A percentile compares a stretch with the other conserved stretches of the same genome.
phyloP scores from a whole-genome alignment of 2,888 invertebrate species.

The Cryptocephalus moraei region DNA sequence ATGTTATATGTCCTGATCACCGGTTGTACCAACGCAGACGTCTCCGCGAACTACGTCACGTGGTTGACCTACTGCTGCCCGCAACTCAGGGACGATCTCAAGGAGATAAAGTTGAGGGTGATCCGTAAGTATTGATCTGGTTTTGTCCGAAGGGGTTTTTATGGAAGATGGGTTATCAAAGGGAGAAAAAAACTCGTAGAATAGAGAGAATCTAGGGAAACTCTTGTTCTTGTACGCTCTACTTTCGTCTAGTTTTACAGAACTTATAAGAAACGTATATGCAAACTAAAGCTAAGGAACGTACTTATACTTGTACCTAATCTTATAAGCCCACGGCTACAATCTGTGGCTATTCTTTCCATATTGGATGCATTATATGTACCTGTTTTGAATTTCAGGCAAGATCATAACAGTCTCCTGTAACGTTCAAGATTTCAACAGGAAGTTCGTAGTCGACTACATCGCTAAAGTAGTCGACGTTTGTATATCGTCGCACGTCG shows the following conservation, averaged over 20 bases:
- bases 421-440: constrained; percentile 17
- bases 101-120: constrained; percentile 14
- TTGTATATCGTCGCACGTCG: constrained; percentile 13
- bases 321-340: too few relatives aligned
- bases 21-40: constrained; percentile 9
- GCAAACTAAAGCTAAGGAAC: too few relatives aligned
- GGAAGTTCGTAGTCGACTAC: constrained; percentile 18
- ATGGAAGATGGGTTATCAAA: too few relatives aligned
- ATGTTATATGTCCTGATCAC: constrained; percentile 13
- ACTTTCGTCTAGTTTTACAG: too few relatives aligned
- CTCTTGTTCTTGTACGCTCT: too few relatives aligned
- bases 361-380: too few relatives aligned
- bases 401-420: constrained; percentile 14
- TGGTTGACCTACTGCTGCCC: constrained; percentile 18
- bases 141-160: background rate
- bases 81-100: constrained; percentile 14
- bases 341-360: too few relatives aligned
- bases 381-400: background rate
- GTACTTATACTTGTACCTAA: too few relatives aligned
- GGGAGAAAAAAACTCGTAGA: too few relatives aligned
- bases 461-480: constrained; percentile 18
- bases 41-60: constrained; percentile 13
- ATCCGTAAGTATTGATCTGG: constrained; percentile 1
- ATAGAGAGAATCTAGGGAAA: too few relatives aligned
- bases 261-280: too few relatives aligned